Conservation (phyloP, 2,888 invertebrate genomes). For the Eristalis pertinax region DNA sequence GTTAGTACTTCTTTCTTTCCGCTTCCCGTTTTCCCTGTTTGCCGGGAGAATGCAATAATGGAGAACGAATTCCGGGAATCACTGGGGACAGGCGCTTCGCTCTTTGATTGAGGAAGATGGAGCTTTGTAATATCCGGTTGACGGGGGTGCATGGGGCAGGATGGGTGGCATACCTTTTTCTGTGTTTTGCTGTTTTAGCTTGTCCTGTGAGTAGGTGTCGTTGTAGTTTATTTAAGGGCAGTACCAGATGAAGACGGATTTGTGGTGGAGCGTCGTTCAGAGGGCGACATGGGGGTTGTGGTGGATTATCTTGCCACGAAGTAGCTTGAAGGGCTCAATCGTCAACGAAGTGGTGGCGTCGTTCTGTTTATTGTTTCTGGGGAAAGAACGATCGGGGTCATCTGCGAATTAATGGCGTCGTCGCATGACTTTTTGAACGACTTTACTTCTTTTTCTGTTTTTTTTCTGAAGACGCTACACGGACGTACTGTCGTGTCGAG, state of each 20-base stretch:
- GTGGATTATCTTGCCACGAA: neutral
- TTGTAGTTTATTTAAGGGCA: neutral
- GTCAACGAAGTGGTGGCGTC: no score
- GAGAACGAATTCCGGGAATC: slow-evolving; percentile 54
- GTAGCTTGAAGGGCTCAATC: no score
- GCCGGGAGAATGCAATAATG: slow-evolving; percentile 60
- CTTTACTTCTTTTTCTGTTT: no score
- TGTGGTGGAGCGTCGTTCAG: neutral
- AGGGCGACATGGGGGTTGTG: neutral
- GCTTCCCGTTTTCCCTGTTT: neutral
- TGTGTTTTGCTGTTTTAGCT: neutral
- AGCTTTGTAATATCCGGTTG: slow-evolving; percentile 59
- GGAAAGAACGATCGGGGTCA: no score
- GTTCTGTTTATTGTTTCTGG: no score
- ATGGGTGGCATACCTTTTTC: neutral
- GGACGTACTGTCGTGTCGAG: no score
- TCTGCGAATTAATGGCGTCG: no score
- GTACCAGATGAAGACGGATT: neutral
- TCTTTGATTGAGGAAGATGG: slow-evolving; percentile 57
- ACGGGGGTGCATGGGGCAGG: neutral
- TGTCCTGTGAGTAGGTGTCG: neutral
- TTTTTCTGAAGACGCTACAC: no score
- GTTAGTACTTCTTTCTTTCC: no score
- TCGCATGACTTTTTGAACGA: no score
- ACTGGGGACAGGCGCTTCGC: slow-evolving; percentile 52